Conservation (phyloP, 2,888 invertebrate genomes). For the Thymelicus lineola region DNA sequence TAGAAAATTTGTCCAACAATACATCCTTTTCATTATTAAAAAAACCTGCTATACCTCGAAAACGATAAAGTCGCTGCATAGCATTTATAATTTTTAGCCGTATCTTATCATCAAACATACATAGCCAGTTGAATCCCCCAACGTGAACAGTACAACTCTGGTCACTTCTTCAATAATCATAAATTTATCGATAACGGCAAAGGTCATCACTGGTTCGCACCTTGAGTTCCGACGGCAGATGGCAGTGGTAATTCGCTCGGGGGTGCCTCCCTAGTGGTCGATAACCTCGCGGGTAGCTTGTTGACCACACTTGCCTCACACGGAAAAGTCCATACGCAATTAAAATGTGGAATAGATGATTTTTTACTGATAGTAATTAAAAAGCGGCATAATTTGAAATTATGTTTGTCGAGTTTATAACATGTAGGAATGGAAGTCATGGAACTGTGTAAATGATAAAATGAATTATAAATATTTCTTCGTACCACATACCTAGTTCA, state of each 20-base stretch:
- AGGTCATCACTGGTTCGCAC: slow-evolving; percentile 77
- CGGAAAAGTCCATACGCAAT: slow-evolving; percentile 37
- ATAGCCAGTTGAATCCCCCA: too few species aligned
- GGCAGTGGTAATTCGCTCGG: slow-evolving; percentile 80
- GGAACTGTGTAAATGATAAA: neutral
- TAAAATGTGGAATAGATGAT: slow-evolving; percentile 21
- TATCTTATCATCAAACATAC: too few species aligned
- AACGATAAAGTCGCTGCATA: too few species aligned
- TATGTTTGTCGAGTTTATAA: neutral
- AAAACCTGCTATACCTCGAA: too few species aligned
- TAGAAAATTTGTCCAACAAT: too few species aligned
- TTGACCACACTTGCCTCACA: slow-evolving; percentile 53
- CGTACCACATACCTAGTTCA: too few species aligned
- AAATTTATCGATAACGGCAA: slow-evolving; percentile 67
- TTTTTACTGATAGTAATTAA: slow-evolving; percentile 22
- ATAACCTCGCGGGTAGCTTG: slow-evolving; percentile 72
- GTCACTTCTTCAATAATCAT: neutral
- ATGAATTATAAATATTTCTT: too few species aligned
- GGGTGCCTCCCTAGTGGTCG: slow-evolving; percentile 83
- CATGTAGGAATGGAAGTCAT: neutral
- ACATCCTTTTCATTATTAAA: too few species aligned
- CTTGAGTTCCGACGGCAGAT: slow-evolving; percentile 81
- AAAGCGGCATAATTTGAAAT: neutral
- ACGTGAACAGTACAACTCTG: too few species aligned
- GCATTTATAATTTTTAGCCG: too few species aligned